Evolutionary conservation across 2,113 vertebrate species (phyloP), one percentile per base, ranked within the genome.

Genomic region (Notothenia rossii): DNA sequence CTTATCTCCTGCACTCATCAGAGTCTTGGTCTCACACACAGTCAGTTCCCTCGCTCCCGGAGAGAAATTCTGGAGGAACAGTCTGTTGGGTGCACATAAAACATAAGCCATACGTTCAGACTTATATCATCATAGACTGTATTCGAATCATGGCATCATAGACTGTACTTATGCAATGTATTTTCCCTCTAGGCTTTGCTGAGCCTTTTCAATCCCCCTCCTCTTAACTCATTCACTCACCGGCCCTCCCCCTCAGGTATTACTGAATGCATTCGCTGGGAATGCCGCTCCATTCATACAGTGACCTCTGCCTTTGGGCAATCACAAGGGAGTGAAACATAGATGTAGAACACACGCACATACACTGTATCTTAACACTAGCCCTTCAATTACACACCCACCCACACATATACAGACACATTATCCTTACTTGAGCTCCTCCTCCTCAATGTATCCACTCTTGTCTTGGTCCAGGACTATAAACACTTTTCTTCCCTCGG

Each of bases 41-140:
- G 94, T 96, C 87, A 96, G 75, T 80, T 78, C 87, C 83, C 94
- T 90, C 82, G 95, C 94, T 22, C 61, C 90, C 0, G 72, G 58
- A 49, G 82, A 90, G 84, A 96, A 96, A 82, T 95, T 94, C 94
- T 96, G 91, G 64, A 96, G 95, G 80, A 96, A 96, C 22, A 89
- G 50, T 73, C 95, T 96, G 64, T 55, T 62, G 29, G 50, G 81
- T 22, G 33, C 45, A 46, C 4, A 54, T n/a, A 70, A 11, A 15
- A 15, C 15, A 83, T 13, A 55, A 46, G 40, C 0, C n/a, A 53
- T 65, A 59, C 67, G 29, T 78, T 67, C 55, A 56, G n/a, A 25
- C 15, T 58, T 60, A 12, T 46, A 62, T 76, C 3, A 62, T 46
- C 9, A 62, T 33, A 17, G 17, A 58, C 29, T 25, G 62, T 55